Base-by-base conservation (phyloP, 1,140 invertebrate genomes). In the Eriosoma lanigerum region DNA sequence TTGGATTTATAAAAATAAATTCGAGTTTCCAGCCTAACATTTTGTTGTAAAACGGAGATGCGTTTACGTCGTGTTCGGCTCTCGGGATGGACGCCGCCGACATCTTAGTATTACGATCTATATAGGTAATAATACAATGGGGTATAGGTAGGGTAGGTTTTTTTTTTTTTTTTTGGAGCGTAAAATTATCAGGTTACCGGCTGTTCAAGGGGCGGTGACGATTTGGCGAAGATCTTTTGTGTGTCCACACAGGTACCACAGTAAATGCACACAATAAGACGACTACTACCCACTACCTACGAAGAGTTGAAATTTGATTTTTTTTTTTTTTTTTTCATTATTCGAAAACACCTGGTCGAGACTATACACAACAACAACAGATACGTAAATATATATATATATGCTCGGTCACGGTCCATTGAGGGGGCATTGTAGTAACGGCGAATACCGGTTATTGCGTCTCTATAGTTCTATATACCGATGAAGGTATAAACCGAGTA, bases 171-270 rank as follows among this genome's bases (percentile, higher is more conserved):
- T 75, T 76, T 62, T 62, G 54, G 75, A 78, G 75, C 75, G 56
- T 60, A 62, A 78, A 48, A 78, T 60, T 48, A 78, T 78, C 75
- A 26, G 24, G 54, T 78, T 78, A 78, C 75, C 24, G 6, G 0
- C 38, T 21, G 5, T 29, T 38, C 3, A 6, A 48, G 75, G 56
- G 56, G 17, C 56, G 75, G 56, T 13, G 21, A 48, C 56, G 56
- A 78, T 78, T 78, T 78, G 26, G 56, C 75, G 75, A 78, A 46
- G 75, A 17, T 78, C 75, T 78, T 78, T 78, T 78, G 75, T 72
- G 0, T 52, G 29, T 58, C 52, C 68, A n/a, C 52, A 12, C 66
- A 6, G 66, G 44, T 24, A 56, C 56, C 17, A 21, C 44, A 12
- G 64, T 24, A 21, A 19, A 21, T 8, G 19, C 46, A n/a, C 10